Conservation (phyloP, 2,797 vertebrate genomes). For the Sebastolobus altivelis region DNA sequence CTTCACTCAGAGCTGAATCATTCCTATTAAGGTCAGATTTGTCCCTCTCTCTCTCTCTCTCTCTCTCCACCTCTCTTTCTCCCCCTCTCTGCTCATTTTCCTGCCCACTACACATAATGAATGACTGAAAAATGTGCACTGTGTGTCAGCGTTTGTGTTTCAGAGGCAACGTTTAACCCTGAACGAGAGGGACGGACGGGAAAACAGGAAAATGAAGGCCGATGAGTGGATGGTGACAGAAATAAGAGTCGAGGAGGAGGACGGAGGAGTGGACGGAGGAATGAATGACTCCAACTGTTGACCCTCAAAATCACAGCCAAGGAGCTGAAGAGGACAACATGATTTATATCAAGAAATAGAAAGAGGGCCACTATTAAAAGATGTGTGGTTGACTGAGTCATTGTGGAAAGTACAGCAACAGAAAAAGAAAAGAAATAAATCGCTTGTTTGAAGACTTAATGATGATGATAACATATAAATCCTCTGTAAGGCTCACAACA, state of each 20-base stretch:
- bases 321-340: neutral
- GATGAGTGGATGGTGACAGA: constrained; percentile 32
- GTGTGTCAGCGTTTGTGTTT: constrained; percentile 54
- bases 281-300: constrained; percentile 39
- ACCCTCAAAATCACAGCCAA: constrained; percentile 9
- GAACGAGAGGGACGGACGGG: constrained; percentile 20
- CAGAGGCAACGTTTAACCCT: constrained; percentile 43
- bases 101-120: constrained; percentile 78
- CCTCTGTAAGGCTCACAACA: neutral
- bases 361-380: constrained; percentile 20
- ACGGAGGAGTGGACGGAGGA: constrained; percentile 9
- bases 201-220: constrained; percentile 11
- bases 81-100: constrained; percentile 72
- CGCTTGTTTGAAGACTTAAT: constrained; percentile 2
- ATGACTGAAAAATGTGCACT: constrained; percentile 65
- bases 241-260: constrained; percentile 4
- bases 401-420: constrained; percentile 2
- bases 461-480: neutral
- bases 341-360: constrained; percentile 19
- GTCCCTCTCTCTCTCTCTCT: constrained; percentile 27
- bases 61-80: constrained; percentile 21
- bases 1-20: constrained; percentile 36
- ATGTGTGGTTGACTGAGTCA: constrained; percentile 37
- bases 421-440: constrained; percentile 3
- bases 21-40: constrained; percentile 69